Conservation (phyloP, 37 sponge, comb jelly and placozoan species). For the Crambe crambe region DNA sequence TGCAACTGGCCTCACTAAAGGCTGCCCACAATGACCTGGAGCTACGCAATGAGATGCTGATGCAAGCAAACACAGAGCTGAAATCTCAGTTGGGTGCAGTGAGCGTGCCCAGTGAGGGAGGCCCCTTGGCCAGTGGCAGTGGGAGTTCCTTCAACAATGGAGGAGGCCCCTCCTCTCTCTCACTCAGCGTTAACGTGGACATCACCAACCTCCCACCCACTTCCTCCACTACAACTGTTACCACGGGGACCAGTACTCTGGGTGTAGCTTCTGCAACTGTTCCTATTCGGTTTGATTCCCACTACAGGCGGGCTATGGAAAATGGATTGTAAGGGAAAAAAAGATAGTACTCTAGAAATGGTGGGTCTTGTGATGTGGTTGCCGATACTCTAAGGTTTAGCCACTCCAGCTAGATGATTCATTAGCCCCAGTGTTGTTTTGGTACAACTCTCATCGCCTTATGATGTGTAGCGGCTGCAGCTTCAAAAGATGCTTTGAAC, state of each 20-base stretch:
- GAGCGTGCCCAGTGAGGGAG: neutral
- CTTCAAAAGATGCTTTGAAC: too few species aligned
- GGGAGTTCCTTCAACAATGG: neutral
- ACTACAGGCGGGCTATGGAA: constrained; percentile 34
- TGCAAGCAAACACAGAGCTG: neutral
- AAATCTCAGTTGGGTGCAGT: neutral
- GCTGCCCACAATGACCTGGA: constrained; percentile 14
- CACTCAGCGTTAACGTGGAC: constrained; percentile 11
- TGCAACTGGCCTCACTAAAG: neutral
- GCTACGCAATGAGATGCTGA: neutral
- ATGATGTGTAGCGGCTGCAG: too few species aligned
- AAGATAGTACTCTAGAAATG: neutral
- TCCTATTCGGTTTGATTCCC: constrained; percentile 32
- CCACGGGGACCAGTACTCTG: neutral
- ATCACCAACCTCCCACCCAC: constrained; percentile 1
- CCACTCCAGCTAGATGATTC: too few species aligned
- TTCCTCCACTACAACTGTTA: neutral
- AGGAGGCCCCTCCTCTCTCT: neutral
- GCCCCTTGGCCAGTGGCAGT: neutral
- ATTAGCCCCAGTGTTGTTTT: too few species aligned
- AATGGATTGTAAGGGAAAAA: constrained; percentile 26
- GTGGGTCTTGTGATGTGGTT: neutral
- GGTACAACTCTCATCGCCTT: too few species aligned
- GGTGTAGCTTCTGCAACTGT: constrained; percentile 16
- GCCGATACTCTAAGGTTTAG: too few species aligned